Evolutionary conservation across 2,113 vertebrate species (phyloP).

Genomic region (Eclectus roratus): DNA sequence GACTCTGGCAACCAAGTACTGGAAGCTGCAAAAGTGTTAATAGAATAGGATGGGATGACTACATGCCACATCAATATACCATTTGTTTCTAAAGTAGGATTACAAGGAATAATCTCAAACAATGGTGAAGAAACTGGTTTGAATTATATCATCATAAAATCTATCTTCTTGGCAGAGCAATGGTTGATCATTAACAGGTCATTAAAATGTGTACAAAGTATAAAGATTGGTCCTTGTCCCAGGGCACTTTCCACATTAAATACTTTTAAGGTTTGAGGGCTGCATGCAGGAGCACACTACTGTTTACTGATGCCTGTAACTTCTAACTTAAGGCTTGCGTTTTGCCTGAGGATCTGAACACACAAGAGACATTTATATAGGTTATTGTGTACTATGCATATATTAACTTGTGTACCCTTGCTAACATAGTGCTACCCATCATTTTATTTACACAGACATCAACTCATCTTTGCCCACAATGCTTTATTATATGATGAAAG

Average conservation of each 20-base stretch:
- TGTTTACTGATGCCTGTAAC: background rate
- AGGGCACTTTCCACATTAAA: conserved; percentile 61
- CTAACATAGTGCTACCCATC: background rate
- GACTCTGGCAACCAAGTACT: background rate
- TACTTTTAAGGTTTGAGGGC: background rate
- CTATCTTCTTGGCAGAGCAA: background rate
- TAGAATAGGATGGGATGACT: background rate
- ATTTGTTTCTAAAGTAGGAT: background rate
- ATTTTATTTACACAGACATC: background rate
- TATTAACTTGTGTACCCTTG: background rate
- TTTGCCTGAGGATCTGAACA: background rate
- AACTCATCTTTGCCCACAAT: background rate
- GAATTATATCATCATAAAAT: background rate
- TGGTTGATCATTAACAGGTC: conserved; percentile 50
- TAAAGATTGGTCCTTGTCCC: conserved; percentile 28
- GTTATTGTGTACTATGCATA: background rate
- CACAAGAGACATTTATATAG: background rate
- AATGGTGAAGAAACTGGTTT: background rate
- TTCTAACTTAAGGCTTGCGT: background rate
- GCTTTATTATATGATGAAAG: accelerated
- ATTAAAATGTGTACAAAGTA: conserved; percentile 44
- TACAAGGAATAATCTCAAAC: background rate
- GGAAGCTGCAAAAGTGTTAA: background rate
- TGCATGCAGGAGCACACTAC: background rate
- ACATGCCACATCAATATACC: background rate